Base-by-base conservation (phyloP, 2,888 invertebrate species). In the Lepidocyrtoides sp. region DNA sequence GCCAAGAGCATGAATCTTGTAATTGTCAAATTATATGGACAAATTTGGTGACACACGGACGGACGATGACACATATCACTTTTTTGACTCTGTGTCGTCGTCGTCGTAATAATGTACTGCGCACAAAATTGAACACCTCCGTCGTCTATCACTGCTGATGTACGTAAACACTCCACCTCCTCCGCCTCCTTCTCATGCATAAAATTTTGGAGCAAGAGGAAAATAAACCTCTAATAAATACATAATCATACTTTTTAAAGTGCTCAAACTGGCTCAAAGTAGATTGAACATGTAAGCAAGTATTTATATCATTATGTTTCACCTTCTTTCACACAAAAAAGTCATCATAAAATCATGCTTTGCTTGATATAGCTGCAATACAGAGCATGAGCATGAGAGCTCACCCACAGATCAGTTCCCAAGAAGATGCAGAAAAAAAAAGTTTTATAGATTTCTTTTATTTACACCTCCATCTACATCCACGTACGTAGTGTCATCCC, bases 331-430 rank as follows among this genome's bases (percentile, higher is more conserved):
- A 26, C 26, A 51, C 23, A 75, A 26, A 75, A 44, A 69, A n/a
- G 29, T 1, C n/a, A 69, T 75, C 44, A 77, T 77, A 77, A 75
- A 48, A 75, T 14, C 77, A 77, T 77, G 75, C 48, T 75, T 75
- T 75, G 75, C 23, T n/a, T n/a, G n/a, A n/a, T n/a, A n/a, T n/a
- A n/a, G n/a, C n/a, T n/a, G n/a, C n/a, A n/a, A n/a, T n/a, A n/a
- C n/a, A n/a, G n/a, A n/a, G n/a, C n/a, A n/a, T 75, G 75, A 75
- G 14, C 54, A 79, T 87, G 87, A 77, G 87, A 87, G 87, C 48
- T 77, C 87, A 87, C 87, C 79, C 87, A 87, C 87, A 8, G 51
- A 41, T 32, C 29, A 48, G 63, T 87, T 87, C 87, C 87, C 87
- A 87, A 87, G 81, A 81, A 54, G 69, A 29, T 81, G 77, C 77